phyloP scores from a whole-genome alignment of 35 echinoderm and acorn worm species.

The Ophiothrix spiculata region DNA sequence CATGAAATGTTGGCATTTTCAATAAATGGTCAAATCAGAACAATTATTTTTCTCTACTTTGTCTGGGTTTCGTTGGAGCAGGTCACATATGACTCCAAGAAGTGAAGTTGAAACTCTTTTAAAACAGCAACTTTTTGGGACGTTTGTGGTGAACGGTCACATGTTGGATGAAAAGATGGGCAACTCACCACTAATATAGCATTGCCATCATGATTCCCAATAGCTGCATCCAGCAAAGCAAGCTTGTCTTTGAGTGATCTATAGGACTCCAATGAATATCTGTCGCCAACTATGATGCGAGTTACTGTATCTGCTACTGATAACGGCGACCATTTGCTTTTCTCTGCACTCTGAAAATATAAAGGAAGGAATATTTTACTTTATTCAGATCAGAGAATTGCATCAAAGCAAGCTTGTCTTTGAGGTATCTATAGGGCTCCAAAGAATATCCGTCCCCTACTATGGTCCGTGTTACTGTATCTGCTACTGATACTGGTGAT shows the following conservation, averaged over 20 bases:
- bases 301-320: slow-evolving; percentile 63
- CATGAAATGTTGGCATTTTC: too few relatives aligned
- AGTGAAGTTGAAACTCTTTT: too few relatives aligned
- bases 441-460: slow-evolving; percentile 75
- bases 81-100: too few relatives aligned
- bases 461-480: slow-evolving; percentile 65
- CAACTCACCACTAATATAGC: slow-evolving; percentile 88
- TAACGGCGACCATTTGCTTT: slow-evolving; percentile 47
- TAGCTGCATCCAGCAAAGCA: slow-evolving; percentile 65
- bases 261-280: slow-evolving; percentile 78
- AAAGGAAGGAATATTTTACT: too few relatives aligned
- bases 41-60: too few relatives aligned
- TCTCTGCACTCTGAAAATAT: slow-evolving; percentile 49
- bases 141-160: too few relatives aligned
- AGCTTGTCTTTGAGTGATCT: slow-evolving; percentile 83
- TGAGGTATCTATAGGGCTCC: slow-evolving; percentile 74
- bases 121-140: too few relatives aligned
- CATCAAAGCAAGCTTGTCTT: slow-evolving; percentile 75
- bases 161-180: too few relatives aligned
- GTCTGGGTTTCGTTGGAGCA: too few relatives aligned
- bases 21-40: too few relatives aligned
- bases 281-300: slow-evolving; percentile 69
- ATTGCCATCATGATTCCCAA: slow-evolving; percentile 91
- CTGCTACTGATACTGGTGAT: slow-evolving; percentile 44
- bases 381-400: too few relatives aligned